Percentiles rank a stretch among this genome's conserved stretches.
These are phyloP conservation scores for Mactra quadrangularis DNA, from an alignment of 1,140 invertebrate species.

Conservation along the genomic window DNA sequence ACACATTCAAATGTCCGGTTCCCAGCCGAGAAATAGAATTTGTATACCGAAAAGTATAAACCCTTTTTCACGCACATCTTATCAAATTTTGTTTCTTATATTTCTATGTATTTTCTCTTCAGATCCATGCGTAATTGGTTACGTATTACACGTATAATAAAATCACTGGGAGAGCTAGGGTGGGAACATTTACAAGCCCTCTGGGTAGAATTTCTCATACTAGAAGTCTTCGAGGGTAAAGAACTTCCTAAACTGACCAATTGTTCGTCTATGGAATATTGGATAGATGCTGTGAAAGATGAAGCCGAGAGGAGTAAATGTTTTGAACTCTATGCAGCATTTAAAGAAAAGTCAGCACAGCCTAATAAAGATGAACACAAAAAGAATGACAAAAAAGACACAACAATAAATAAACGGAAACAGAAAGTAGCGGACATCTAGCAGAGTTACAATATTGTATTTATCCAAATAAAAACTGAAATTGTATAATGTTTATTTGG, in stretches of 20 bases:
- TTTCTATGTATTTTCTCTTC: conserved; percentile 1
- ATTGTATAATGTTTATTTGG: no score
- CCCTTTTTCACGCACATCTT: neutral
- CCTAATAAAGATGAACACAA: no score
- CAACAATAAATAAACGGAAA: no score
- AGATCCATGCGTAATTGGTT: conserved; percentile 38
- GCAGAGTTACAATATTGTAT: no score
- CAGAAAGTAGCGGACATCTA: no score
- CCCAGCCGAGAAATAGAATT: neutral
- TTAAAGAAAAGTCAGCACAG: no score
- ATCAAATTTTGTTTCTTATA: neutral
- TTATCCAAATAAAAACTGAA: no score
- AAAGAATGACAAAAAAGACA: no score
- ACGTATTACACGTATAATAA: conserved; percentile 44
- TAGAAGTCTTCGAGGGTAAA: neutral
- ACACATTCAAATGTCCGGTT: neutral
- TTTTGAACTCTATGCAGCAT: no score
- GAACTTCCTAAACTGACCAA: neutral
- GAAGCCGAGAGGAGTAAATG: neutral
- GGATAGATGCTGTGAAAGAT: conserved; percentile 10
- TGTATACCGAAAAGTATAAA: neutral
- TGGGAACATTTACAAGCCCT: conserved; percentile 1
- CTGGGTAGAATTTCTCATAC: conserved; percentile 15
- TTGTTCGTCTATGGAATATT: conserved; percentile 1
- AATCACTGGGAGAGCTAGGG: conserved; percentile 27